Evolutionary conservation across 2,797 vertebrate species (phyloP), one percentile per base, ranked within the genome.

Genomic region (Chaenodraco wilsoni): DNA sequence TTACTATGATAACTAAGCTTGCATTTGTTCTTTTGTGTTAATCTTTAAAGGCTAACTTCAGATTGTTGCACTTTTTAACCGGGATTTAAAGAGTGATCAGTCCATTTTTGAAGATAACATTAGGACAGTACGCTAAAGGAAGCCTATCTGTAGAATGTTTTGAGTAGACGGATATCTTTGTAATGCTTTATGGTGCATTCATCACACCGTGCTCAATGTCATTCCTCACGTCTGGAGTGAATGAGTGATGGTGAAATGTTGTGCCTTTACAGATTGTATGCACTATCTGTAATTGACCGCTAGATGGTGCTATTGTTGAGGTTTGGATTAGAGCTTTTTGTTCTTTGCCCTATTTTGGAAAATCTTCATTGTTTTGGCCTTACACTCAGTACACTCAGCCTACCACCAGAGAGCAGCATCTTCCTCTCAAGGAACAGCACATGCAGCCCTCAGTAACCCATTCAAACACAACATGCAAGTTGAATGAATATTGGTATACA

Each of bases 381-480:
- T 61, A 5, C 3, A 0, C 1, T 16, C 3, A 3, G 0, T 61
- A 5, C 3, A 0, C 1, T 16, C 3, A 3, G 0, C 55, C 15
- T 1, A 19, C 60, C 84, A 78, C 16, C 5, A 81, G 81, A 74
- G 57, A 57, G 75, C 65, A 62, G 66, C 67, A 76, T 50, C 2
- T 8, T 11, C 16, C 46, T 68, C 27, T 15, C 19, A 33, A 43
- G 27, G 5, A 8, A 7, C 14, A 11, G 13, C n/a, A 57, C 11
- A 6, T 0, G 9, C 9, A 17, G 2, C 16, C 5, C 6, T 61
- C 52, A n/a, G 56, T 27, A 16, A 17, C 0, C 17, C 13, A n/a
- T 0, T 58, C 41, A 23, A 51, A 51, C 43, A 44, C 3, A 1
- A 6, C 48, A 48, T 52, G 23, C 0, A 27, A 2, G 9, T 1